Evolutionary conservation across 2,113 vertebrate genomes (phyloP), one percentile per base, ranked within the genome.

Genomic region (Tupaia chinensis): DNA sequence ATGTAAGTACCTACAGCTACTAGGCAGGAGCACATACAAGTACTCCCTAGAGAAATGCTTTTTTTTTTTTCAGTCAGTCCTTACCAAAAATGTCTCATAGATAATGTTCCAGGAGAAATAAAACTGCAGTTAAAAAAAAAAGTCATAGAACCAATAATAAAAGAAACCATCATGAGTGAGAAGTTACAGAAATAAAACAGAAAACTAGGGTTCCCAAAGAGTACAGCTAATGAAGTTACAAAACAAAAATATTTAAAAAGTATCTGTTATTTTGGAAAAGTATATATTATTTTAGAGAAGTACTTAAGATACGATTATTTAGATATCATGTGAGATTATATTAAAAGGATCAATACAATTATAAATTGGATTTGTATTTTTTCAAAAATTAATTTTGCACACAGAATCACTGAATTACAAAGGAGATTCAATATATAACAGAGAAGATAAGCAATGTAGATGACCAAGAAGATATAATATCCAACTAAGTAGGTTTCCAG

Each of bases 1-100:
- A 17, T 77, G 58, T 93, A 95, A 97, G 87, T 70, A 95, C 84
- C 90, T 92, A 76, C 58, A 87, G 90, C 90, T 69, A 90, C n/a
- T 54, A 89, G 69, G 53, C 66, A 92, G 80, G 96, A 95, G 65
- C 84, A 94, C 96, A 85, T 56, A 44, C 14, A 96, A 95, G 87
- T 56, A 66, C 87, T 92, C 96, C 92, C 92, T 20, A 65, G 94
- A 92, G 94, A 65, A 92, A 95, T 70, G 20, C 1, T 93, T 88
- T 63, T 83, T 78, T 78, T 78, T 32, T 32, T 83, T 83, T 87
- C 77, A 95, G 5, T 25, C 27, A 89, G 54, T 20, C 20, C 92
- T 89, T 87, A 84, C 9, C 22, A 87, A 69, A 93, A 44, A 44
- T 44, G 44, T 80, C 77, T 68, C 53, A 66, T 22, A 87, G 61